Base-by-base conservation (phyloP, 2,113 vertebrate species). In the Macrotus californicus region DNA sequence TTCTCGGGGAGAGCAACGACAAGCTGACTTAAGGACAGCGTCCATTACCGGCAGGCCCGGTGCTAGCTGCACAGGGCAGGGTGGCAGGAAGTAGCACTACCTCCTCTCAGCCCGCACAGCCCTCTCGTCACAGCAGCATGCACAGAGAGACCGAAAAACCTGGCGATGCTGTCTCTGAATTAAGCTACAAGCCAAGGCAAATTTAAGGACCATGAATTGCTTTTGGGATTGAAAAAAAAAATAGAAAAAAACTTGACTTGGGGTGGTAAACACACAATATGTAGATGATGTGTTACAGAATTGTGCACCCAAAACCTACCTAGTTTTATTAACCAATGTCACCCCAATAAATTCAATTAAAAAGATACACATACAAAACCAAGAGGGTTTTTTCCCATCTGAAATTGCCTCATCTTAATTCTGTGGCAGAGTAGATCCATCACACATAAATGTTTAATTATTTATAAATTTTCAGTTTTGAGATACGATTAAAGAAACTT, bases 121-220 rank as follows among this genome's bases (percentile, higher is more conserved):
- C 16, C 31, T 59, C 70, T 36, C 54, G 48, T 83, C 92, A 88
- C 85, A 67, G 34, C 79, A 77, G 34, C 80, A 83, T 36, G 96
- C 67, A 61, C 34, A 77, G 12, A 81, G 36, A 87, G 64, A 75
- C 9, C 34, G 56, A 43, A 52, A 69, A 93, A 66, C 11, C 61
- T 56, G 72, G 50, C 56, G 84, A 5, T 76, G 26, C 39, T 82
- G 96, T 82, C 59, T 88, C 72, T 69, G 8, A 73, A 59, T 48
- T 56, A 79, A 93, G 46, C 79, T 89, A 64, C 24, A 95, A 95
- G 77, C 83, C 73, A 93, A 97, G 84, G 93, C 69, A 88, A 89
- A 91, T 54, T 52, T 59, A 96, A 95, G 76, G 54, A 73, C 66
- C 69, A 39, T 87, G 69, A 87, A 80, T 95, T 97, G 89, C 54